A percentile compares a stretch with the other conserved stretches of the same genome.
These are phyloP conservation scores for Conopomorpha cramerella DNA, from an alignment of 1,140 invertebrate genomes.

Conservation along the genomic window DNA sequence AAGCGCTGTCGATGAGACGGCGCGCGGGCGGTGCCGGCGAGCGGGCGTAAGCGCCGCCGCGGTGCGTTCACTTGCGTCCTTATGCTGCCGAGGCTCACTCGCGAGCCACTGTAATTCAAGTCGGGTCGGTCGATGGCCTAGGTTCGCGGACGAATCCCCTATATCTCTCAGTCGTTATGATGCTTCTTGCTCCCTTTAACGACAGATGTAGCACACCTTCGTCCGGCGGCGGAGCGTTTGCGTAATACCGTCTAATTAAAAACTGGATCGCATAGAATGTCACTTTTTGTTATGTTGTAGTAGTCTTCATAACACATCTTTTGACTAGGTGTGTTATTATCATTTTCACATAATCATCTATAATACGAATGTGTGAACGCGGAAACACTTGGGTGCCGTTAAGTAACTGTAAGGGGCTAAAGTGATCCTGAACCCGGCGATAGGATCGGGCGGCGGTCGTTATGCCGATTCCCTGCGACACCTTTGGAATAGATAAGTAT, in stretches of 20 bases:
- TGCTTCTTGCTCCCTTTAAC: too few relatives aligned
- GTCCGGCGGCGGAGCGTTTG: too few relatives aligned
- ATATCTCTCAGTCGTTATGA: slow-evolving; percentile 45
- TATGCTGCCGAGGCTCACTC: slow-evolving; percentile 13
- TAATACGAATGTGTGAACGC: slow-evolving; percentile 38
- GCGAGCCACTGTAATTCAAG: slow-evolving; percentile 52
- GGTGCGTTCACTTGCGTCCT: slow-evolving; percentile 18
- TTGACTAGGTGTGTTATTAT: slow-evolving; percentile 10
- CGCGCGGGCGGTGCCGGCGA: not conserved
- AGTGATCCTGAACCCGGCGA: slow-evolving; percentile 49
- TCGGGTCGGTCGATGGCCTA: slow-evolving; percentile 51
- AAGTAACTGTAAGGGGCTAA: slow-evolving; percentile 49
- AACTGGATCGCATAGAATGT: too few relatives aligned
- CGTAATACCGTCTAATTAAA: too few relatives aligned
- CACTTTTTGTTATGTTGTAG: too few relatives aligned
- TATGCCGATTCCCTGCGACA: too few relatives aligned
- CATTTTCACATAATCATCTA: slow-evolving; percentile 32
- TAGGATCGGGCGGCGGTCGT: too few relatives aligned
- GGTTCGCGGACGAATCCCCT: slow-evolving; percentile 45
- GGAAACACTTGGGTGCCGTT: slow-evolving; percentile 49
- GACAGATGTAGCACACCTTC: too few relatives aligned
- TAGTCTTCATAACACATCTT: slow-evolving; percentile 7
- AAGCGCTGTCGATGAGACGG: slow-evolving; percentile 19
- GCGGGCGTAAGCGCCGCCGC: not conserved
- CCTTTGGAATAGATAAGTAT: slow-evolving; percentile 49